Base-by-base conservation (phyloP, 2,888 invertebrate genomes). In the Ellobium chinense region DNA sequence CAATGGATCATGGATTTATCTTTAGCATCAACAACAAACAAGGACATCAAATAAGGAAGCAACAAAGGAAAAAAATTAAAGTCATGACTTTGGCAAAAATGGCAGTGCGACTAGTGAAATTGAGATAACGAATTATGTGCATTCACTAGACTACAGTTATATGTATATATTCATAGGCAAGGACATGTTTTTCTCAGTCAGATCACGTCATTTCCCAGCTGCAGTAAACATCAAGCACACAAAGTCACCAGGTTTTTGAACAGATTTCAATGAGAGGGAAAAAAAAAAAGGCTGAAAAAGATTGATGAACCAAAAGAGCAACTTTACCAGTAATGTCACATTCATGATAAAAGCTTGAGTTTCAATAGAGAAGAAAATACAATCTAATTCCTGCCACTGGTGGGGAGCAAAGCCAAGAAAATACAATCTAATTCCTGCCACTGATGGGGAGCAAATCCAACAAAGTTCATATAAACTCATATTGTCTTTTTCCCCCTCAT, bases 91-190 rank as follows among this genome's bases (percentile, higher is more conserved):
- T 60, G 60, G 60, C 60, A 60, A 60, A 7, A n/a, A 60, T 7
- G 60, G 60, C 60, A 60, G 60, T 60, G 60, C 27, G 60, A 60
- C 60, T 60, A 60, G 60, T 54, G 54, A 27, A 60, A 60, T n/a
- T 21, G 27, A 5, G 9, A 27, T 14, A 5, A 60, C 60, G 21
- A 14, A 54, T 54, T n/a, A n/a, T n/a, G n/a, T n/a, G n/a, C n/a
- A n/a, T n/a, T n/a, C n/a, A n/a, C n/a, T n/a, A n/a, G n/a, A n/a
- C n/a, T n/a, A n/a, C n/a, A n/a, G n/a, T n/a, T n/a, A n/a, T n/a
- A n/a, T n/a, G n/a, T n/a, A n/a, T n/a, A n/a, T n/a, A n/a, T n/a
- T n/a, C n/a, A n/a, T n/a, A n/a, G n/a, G n/a, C n/a, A n/a, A n/a
- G n/a, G n/a, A n/a, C n/a, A n/a, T n/a, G n/a, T n/a, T n/a, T n/a